Conservation (phyloP, 2,888 invertebrate species). For the Drosophila meridionalis region DNA sequence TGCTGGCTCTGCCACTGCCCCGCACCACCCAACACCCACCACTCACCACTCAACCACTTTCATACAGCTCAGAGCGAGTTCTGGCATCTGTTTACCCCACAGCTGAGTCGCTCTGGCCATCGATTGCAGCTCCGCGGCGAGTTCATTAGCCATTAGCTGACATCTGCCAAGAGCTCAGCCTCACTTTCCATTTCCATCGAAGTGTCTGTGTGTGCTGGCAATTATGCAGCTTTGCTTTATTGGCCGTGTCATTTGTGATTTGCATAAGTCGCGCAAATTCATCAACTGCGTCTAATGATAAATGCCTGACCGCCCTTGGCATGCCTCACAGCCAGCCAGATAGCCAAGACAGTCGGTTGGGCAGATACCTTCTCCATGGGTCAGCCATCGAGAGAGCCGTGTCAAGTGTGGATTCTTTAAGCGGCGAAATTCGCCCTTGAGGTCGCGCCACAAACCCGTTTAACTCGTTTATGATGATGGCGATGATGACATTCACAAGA, state of each 20-base stretch:
- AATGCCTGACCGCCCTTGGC: slow-evolving; percentile 18
- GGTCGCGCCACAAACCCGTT: slow-evolving; percentile 61
- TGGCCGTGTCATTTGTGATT: slow-evolving; percentile 23
- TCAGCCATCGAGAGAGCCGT: slow-evolving; percentile 4
- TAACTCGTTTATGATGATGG: slow-evolving; percentile 54
- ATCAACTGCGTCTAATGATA: slow-evolving; percentile 44
- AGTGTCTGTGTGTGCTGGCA: slow-evolving; percentile 32
- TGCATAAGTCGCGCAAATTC: slow-evolving; percentile 41
- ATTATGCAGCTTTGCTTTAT: slow-evolving; percentile 51
- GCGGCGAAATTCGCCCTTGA: slow-evolving; percentile 49
- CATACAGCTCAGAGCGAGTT: slow-evolving; percentile 16
- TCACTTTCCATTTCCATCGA: slow-evolving; percentile 52
- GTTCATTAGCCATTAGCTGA: slow-evolving; percentile 40
- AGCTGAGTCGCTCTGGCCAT: slow-evolving; percentile 15
- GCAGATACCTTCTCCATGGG: background rate
- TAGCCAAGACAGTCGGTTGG: background rate
- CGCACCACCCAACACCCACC: background rate
- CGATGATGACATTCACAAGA: slow-evolving; percentile 46
- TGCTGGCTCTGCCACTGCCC: slow-evolving; percentile 20
- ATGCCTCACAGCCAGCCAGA: background rate
- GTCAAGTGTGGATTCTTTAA: slow-evolving; percentile 40
- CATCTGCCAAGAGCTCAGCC: slow-evolving; percentile 13
- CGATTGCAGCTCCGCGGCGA: slow-evolving; percentile 25
- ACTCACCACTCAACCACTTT: background rate
- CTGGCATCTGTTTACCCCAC: slow-evolving; percentile 45